Base-by-base conservation (phyloP, 2,797 vertebrate species). In the Enteromius afrohamiltoni region DNA sequence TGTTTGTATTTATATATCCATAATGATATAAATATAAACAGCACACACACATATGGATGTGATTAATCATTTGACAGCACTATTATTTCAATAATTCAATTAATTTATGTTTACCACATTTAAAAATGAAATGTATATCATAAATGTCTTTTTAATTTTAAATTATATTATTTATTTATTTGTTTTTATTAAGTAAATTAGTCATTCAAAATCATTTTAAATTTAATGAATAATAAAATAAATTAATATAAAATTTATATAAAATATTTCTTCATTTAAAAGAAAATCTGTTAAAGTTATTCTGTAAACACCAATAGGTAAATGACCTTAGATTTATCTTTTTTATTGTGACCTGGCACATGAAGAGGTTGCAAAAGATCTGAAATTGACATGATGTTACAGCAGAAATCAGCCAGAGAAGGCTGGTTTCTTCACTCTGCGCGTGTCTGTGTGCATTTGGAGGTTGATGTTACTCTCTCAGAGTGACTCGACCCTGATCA, bases 361-460 rank as follows among this genome's bases (percentile, higher is more conserved):
- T 16, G 4, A 42, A 16, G n/a, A 17, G n/a, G n/a, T 77, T 77
- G n/a, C 37, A 62, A 77, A 45, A 60, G 14, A 23, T 70, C 11
- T 55, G 6, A 45, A 37, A 45, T 34, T 16, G 21, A 17, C 79
- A 71, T 37, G 37, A 71, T 31, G 67, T 60, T 31, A 16, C 1
- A 7, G 10, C 79, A 62, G 53, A 71, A 47, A 60, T 42, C 68
- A 71, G 11, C 34, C 6, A 1, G 11, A 4, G 1, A 19, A 0
- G 3, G 10, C 31, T 60, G n/a, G 3, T 14, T 73, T 64, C 17
- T 71, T 3, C 11, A n/a, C 7, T 31, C 9, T 0, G 16, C 7
- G 21, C 42, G 77, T 69, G 77, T 37, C 1, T 42, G 60, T 55
- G 47, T 21, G 51, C 23, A n/a, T 80, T 55, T 60, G 67, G 53